These are phyloP conservation scores for Lampris megalopsis DNA, from an alignment of 2,113 vertebrate genomes.

Conservation along the genomic window DNA sequence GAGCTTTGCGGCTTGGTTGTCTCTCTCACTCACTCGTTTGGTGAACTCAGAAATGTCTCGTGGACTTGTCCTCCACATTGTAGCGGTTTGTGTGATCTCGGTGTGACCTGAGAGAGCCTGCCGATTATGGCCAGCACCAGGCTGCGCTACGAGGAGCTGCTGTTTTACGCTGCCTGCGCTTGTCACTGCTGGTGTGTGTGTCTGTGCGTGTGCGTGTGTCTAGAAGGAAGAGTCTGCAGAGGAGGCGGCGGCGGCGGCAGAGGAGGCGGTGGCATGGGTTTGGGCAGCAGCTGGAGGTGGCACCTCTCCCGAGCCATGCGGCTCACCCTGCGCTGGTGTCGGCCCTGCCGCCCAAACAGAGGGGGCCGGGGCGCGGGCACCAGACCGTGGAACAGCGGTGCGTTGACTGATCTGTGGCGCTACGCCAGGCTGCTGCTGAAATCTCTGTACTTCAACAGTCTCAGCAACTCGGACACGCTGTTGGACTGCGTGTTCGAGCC, in stretches of 20 bases:
- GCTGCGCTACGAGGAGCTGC: slow-evolving; percentile 57
- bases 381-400: slow-evolving; percentile 53
- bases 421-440: slow-evolving; percentile 88
- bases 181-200: slow-evolving; percentile 70
- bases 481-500: slow-evolving; percentile 95
- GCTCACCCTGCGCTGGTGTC: slow-evolving; percentile 87
- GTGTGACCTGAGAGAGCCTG: too few species aligned
- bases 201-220: slow-evolving; percentile 72
- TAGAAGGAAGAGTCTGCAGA: slow-evolving; percentile 60
- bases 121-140: slow-evolving; percentile 1
- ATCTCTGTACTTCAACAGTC: slow-evolving; percentile 92
- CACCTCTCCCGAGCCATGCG: slow-evolving; percentile 87
- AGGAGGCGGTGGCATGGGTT: slow-evolving; percentile 77
- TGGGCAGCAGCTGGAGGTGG: slow-evolving; percentile 84
- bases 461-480: slow-evolving; percentile 87
- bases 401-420: slow-evolving; percentile 82
- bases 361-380: slow-evolving; percentile 59
- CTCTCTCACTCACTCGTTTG: not conserved
- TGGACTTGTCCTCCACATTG: too few species aligned
- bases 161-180: slow-evolving; percentile 62
- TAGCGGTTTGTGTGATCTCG: too few species aligned
- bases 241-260: slow-evolving; percentile 28
- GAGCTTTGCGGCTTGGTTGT: not conserved
- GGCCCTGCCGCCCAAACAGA: slow-evolving; percentile 81
- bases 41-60: not conserved